Evolutionary conservation across 2,888 invertebrate genomes (phyloP), one percentile per base, ranked within the genome.

Genomic region (Heliconius ethilla): DNA sequence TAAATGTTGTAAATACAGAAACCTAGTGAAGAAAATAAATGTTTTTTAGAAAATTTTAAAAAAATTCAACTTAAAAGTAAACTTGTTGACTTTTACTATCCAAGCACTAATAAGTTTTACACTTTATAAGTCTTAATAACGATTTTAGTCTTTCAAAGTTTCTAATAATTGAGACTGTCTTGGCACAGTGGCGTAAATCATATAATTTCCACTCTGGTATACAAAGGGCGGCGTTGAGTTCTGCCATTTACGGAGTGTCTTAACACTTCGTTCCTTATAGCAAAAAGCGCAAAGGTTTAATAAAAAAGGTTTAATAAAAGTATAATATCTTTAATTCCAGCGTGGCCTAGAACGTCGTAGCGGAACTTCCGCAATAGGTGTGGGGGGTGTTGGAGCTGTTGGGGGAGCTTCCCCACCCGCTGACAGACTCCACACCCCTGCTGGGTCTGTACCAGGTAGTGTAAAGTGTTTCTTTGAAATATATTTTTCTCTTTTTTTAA

Each of bases 381-480:
- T 59, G 59, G 51, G 55, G 33, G 72, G 72, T 29, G 55, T 72
- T 37, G 67, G 67, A 33, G 67, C 51, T 29, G 70, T 70, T 82
- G 91, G 88, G 13, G 90, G 88, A 0, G 90, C 87, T 66, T 95
- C 89, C 84, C 95, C 88, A 27, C 80, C 95, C 88, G 78, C 92
- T 82, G 29, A n/a, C 89, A 87, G 90, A 0, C 83, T 87, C 6
- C 89, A 89, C 81, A 86, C 89, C 2, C 89, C 95, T 22, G 93
- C 92, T 70, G 92, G 95, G 82, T 96, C 96, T 70, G 95, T 96
- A 84, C 95, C 96, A 79, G 95, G 96, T 95, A 83, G 18, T 22
- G n/a, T n/a, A n/a, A 22, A n/a, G n/a, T n/a, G 33, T 33, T 25
- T 22, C 6, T 7, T 0, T 40, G 18, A 51, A 51, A 51, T 18